Evolutionary conservation across 2,888 invertebrate species (phyloP).

Genomic region (Limulus polyphemus): DNA sequence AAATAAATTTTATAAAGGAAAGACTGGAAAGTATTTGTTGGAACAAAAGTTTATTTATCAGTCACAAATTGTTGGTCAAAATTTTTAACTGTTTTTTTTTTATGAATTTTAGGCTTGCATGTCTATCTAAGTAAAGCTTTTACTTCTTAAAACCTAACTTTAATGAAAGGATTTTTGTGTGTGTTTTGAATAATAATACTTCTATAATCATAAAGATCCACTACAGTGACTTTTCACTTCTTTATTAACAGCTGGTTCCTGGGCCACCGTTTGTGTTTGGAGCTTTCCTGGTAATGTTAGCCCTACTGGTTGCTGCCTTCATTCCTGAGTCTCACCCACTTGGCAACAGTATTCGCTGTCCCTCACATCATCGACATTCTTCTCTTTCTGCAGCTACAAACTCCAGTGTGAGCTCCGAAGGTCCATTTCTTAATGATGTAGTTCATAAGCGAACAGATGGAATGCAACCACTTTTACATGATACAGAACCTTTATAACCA

Average conservation of each 20-base stretch:
- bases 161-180: no score
- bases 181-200: no score
- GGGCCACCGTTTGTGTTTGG: conserved; percentile 99
- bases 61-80: no score
- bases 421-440: conserved; percentile 8
- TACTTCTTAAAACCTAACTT: no score
- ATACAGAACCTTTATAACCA: conserved; percentile 23
- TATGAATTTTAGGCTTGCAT: no score
- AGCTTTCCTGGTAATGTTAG: conserved; percentile 88
- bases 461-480: conserved; percentile 21
- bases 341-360: conserved; percentile 2
- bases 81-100: no score
- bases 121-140: no score
- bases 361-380: conserved; percentile 10
- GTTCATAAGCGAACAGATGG: conserved; percentile 20
- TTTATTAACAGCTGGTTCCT: conserved; percentile 56
- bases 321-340: conserved; percentile 34
- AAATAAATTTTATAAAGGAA: no score
- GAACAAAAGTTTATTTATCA: no score
- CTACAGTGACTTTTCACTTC: neutral
- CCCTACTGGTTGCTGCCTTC: conserved; percentile 60
- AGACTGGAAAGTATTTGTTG: no score
- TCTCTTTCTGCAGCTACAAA: conserved; percentile 11
- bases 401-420: conserved; percentile 5
- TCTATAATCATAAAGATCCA: no score